Evolutionary conservation across 2,797 vertebrate species (phyloP).

Genomic region (Picus viridis): DNA sequence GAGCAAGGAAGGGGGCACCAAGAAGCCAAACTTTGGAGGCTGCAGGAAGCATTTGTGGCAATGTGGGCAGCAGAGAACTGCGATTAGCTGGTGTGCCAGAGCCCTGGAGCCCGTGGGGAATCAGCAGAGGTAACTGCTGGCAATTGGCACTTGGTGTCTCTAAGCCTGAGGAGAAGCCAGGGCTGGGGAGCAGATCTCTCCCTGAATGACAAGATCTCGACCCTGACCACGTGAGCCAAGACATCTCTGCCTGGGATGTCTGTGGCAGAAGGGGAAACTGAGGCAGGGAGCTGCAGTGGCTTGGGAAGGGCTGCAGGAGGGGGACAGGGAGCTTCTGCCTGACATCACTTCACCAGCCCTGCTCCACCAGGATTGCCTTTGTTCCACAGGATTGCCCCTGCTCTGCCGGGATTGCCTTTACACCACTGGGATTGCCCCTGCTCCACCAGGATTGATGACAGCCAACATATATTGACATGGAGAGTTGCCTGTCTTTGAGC

Average conservation of each 20-base stretch:
- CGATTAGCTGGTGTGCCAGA: fast-evolving
- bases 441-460: not conserved
- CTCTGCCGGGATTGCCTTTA: too few species aligned
- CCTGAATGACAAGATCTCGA: not conserved
- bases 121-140: not conserved
- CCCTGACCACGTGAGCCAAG: not conserved
- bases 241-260: fast-evolving
- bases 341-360: not conserved
- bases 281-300: not conserved
- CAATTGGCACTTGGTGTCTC: not conserved
- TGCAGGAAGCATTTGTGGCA: not conserved
- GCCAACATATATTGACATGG: not conserved
- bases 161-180: not conserved
- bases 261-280: not conserved
- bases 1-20: not conserved
- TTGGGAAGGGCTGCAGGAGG: not conserved
- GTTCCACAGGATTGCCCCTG: too few species aligned
- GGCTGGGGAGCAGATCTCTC: not conserved
- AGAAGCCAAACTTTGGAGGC: not conserved
- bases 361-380: too few species aligned
- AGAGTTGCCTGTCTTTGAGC: fast-evolving
- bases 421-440: too few species aligned
- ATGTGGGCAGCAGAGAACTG: not conserved
- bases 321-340: not conserved
- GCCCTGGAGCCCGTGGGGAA: not conserved